Evolutionary conservation across 2,797 vertebrate species (phyloP).

Genomic region (Poeciliopsis infans): DNA sequence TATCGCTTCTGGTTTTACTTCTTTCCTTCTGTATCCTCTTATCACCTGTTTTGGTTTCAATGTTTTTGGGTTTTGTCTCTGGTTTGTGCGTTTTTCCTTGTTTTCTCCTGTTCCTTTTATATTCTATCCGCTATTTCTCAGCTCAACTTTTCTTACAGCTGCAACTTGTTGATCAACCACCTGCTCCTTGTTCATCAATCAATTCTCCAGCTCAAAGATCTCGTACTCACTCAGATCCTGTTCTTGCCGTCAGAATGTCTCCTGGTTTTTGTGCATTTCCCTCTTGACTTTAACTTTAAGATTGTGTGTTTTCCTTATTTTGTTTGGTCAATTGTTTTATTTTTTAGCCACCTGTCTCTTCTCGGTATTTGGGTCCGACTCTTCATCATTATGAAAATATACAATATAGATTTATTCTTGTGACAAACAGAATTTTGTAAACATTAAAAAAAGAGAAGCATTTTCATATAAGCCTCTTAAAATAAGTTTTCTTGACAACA

Average conservation of each 20-base stretch:
- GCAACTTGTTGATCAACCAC: neutral
- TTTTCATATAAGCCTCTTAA: too few relatives aligned
- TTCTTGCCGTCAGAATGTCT: neutral
- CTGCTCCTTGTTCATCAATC: neutral
- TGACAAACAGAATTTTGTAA: too few relatives aligned
- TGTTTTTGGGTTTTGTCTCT: neutral
- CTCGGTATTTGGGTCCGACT: neutral
- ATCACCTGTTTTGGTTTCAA: neutral
- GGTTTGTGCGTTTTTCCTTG: neutral
- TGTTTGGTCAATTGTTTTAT: neutral
- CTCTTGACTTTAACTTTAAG: neutral
- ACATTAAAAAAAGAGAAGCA: too few relatives aligned
- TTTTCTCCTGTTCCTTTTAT: neutral
- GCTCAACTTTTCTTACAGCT: neutral
- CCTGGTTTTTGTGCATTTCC: neutral
- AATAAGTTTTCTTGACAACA: too few relatives aligned
- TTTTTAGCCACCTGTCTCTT: neutral
- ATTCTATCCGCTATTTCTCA: neutral
- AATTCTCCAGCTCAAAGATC: neutral
- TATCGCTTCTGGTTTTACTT: neutral
- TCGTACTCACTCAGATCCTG: neutral
- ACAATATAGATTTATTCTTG: too few relatives aligned
- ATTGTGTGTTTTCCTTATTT: neutral
- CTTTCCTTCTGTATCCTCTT: neutral
- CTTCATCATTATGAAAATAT: neutral